Conservation (phyloP, 2,888 invertebrate genomes). For the Amblyjoppa proteus region DNA sequence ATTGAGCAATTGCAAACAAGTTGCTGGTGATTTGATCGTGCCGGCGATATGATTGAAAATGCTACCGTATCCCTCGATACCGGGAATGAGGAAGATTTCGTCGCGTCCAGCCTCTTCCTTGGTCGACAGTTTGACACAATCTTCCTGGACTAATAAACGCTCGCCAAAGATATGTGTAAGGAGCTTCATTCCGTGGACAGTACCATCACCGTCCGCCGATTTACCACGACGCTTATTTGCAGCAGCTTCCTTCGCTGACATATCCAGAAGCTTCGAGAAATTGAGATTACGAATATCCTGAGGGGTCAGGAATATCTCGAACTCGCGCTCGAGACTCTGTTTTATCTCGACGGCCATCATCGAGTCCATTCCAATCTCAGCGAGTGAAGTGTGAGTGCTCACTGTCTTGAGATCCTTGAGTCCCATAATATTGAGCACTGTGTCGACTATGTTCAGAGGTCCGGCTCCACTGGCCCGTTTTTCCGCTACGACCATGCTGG, state of each 20-base stretch:
- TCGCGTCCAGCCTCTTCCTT: slow-evolving; percentile 70
- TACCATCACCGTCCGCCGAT: slow-evolving; percentile 46
- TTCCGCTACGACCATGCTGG: too few species aligned
- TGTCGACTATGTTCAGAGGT: too few species aligned
- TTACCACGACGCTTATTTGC: slow-evolving; percentile 49
- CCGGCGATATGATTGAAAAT: slow-evolving; percentile 79
- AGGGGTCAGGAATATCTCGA: slow-evolving; percentile 93
- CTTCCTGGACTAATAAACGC: slow-evolving; percentile 62
- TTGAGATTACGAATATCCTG: slow-evolving; percentile 94
- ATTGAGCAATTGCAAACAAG: slow-evolving; percentile 75
- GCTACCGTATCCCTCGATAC: slow-evolving; percentile 83
- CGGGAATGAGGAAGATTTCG: slow-evolving; percentile 83
- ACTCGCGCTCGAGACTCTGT: slow-evolving; percentile 95
- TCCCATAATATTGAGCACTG: too few species aligned
- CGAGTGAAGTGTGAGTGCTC: too few species aligned
- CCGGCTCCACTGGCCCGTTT: too few species aligned
- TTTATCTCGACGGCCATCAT: slow-evolving; percentile 99
- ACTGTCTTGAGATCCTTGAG: too few species aligned
- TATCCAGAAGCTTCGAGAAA: slow-evolving; percentile 88
- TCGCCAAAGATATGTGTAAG: slow-evolving; percentile 70
- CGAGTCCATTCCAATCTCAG: slow-evolving; percentile 95
- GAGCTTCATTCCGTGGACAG: slow-evolving; percentile 73
- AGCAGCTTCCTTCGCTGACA: slow-evolving; percentile 73
- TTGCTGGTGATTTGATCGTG: slow-evolving; percentile 80
- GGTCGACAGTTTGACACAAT: slow-evolving; percentile 74